These are phyloP conservation scores for Ciconia stormi DNA, from an alignment of 2,113 vertebrate species.

Conservation along the genomic window DNA sequence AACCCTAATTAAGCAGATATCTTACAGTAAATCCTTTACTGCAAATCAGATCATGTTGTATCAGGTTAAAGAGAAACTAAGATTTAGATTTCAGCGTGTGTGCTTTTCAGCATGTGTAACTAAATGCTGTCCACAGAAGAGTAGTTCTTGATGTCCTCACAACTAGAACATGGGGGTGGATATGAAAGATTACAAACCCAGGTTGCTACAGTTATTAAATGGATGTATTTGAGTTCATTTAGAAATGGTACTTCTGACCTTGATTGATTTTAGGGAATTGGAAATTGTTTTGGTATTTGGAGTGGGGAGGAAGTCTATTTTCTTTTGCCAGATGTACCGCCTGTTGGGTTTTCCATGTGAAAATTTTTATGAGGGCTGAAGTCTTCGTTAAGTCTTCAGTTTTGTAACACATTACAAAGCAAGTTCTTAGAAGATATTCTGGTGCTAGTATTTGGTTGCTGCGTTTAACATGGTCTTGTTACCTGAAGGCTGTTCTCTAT, in stretches of 20 bases:
- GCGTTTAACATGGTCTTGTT: background rate
- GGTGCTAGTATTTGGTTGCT: background rate
- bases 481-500: background rate
- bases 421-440: background rate
- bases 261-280: background rate
- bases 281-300: background rate
- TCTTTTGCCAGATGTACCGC: background rate
- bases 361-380: background rate
- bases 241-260: background rate
- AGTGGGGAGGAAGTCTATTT: background rate
- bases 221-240: background rate
- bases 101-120: background rate
- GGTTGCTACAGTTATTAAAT: background rate
- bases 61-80: conserved; percentile 23
- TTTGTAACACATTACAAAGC: background rate
- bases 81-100: background rate
- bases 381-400: background rate
- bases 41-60: conserved; percentile 4
- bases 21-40: background rate
- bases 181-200: background rate
- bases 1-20: background rate
- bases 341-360: background rate
- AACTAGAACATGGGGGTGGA: background rate
- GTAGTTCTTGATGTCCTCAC: background rate
- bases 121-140: background rate